Conservation (phyloP, 2,888 invertebrate genomes). For the Cosmopolites sordidus region DNA sequence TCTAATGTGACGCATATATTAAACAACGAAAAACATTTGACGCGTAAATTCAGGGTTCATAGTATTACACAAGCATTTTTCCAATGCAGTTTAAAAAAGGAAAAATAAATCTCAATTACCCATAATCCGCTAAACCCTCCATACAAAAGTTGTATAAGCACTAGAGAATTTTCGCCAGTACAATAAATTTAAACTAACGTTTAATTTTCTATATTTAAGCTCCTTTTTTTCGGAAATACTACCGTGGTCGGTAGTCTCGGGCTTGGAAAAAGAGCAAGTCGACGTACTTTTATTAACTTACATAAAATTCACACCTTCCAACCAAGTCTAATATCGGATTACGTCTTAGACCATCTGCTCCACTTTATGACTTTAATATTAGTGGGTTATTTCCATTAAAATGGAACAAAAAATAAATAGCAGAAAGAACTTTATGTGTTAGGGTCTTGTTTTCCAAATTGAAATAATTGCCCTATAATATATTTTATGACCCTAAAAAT, state of each 20-base stretch:
- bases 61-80: too few species aligned
- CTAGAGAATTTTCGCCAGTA: constrained; percentile 15
- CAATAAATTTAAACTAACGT: constrained; percentile 22
- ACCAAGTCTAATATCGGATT: constrained; percentile 10
- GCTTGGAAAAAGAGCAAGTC: constrained; percentile 5
- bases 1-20: too few species aligned
- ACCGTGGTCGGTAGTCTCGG: background rate
- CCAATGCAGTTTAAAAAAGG: background rate
- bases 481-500: too few species aligned
- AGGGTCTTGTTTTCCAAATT: too few species aligned
- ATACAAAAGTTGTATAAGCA: constrained; percentile 17
- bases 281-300: constrained; percentile 18
- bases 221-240: background rate
- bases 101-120: background rate
- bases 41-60: too few species aligned
- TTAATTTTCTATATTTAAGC: constrained; percentile 20
- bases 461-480: too few species aligned
- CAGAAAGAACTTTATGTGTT: too few species aligned
- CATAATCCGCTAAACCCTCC: background rate
- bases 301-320: constrained; percentile 11
- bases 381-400: background rate
- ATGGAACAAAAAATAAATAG: background rate
- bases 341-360: constrained; percentile 5
- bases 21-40: too few species aligned
- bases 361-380: constrained; percentile 7